Evolutionary conservation across 2,888 invertebrate genomes (phyloP), one percentile per base, ranked within the genome.

Genomic region (Nomada ruficornis): DNA sequence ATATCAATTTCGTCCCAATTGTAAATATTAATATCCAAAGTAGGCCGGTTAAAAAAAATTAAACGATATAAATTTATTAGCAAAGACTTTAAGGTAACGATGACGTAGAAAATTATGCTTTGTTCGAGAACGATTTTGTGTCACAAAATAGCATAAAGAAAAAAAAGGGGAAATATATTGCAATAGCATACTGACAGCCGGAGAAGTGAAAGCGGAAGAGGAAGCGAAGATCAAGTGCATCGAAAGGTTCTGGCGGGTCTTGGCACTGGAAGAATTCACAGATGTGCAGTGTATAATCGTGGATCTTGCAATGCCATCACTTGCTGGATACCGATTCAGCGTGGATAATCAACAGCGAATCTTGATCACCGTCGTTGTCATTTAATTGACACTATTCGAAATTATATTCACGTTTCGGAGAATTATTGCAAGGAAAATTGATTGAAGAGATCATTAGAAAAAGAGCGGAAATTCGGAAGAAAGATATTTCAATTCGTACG

Each of bases 221-320:
- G 68, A 62, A 73, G 60, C 59, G 73, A 69, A 73, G 78, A 77
- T 63, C 67, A 74, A 73, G 79, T 71, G 75, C 64, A 63, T 47
- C 69, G 23, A 71, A 76, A 84, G 92, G 91, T 91, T 90, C 92
- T 90, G 93, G 93, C 93, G 93, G 91, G 93, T 94, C 94, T 94
- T 94, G 94, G 94, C 94, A 94, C 94, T 94, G 94, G 94, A 94
- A 94, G 94, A 94, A 94, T 94, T 94, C 94, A 94, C 94, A 94
- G 94, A 94, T 94, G 93, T 93, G 92, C 90, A 89, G 90, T 90
- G 88, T 92, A 90, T 93, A 93, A 94, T 94, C 94, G 94, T 94
- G 94, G 94, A 94, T 94, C 94, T 93, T 94, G 92, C 94, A 94
- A 93, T 94, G 94, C 93, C 94, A 94, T 94, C 92, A 94, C 94